These are phyloP conservation scores for Digitonthophagus gazella DNA, from an alignment of 2,888 invertebrate species.

Conservation along the genomic window DNA sequence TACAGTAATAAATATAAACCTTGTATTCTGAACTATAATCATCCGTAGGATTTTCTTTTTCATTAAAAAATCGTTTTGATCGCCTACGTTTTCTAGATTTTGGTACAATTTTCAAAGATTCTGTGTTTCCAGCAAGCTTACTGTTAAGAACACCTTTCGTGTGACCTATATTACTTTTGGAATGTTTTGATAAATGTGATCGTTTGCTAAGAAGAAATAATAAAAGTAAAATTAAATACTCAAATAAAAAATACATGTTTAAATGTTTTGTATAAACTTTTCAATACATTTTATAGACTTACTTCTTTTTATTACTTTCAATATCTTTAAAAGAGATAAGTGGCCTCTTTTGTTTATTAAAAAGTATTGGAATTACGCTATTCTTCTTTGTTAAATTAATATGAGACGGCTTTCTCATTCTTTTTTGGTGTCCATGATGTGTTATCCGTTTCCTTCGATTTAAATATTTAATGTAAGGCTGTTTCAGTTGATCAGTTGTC, in stretches of 20 bases:
- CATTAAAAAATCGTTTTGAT: neutral
- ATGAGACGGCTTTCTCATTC: neutral
- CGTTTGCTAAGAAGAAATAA: neutral
- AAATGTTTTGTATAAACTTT: neutral
- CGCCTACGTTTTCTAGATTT: slow-evolving; percentile 10
- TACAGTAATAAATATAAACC: neutral
- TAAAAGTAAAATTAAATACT: neutral
- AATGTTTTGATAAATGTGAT: neutral
- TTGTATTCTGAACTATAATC: neutral
- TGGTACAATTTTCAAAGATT: slow-evolving; percentile 6
- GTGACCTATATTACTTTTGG: neutral
- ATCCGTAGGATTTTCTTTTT: neutral
- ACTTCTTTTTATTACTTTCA: slow-evolving; percentile 4
- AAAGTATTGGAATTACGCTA: neutral
- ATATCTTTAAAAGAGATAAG: slow-evolving; percentile 10
- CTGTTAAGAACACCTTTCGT: neutral
- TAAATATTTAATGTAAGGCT: neutral
- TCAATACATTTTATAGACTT: neutral
- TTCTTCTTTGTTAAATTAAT: neutral
- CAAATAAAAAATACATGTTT: neutral
- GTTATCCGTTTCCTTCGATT: slow-evolving; percentile 10
- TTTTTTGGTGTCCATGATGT: slow-evolving; percentile 6
- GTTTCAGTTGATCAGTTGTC: slow-evolving; percentile 8
- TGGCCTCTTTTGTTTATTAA: neutral
- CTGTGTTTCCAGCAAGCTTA: neutral